Evolutionary conservation across 2,797 vertebrate species (phyloP).

Genomic region (Ibycter americanus): DNA sequence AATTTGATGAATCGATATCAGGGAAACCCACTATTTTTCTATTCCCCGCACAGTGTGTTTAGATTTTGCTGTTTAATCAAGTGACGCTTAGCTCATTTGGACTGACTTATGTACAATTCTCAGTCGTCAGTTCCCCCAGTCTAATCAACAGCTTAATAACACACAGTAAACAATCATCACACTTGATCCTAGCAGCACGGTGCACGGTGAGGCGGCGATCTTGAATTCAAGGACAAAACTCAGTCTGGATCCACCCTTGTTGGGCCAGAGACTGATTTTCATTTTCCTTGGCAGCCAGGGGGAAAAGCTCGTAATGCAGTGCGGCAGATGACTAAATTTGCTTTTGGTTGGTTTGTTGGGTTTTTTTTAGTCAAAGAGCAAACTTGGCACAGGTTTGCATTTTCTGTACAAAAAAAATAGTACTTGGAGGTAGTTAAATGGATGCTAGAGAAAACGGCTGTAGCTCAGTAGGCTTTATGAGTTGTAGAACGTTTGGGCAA

Average conservation of each 20-base stretch:
- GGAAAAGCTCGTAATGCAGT: neutral
- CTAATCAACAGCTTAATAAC: constrained; percentile 51
- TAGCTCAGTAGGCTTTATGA: neutral
- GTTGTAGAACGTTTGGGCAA: neutral
- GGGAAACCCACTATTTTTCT: neutral
- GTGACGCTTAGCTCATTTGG: constrained; percentile 34
- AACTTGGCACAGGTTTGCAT: neutral
- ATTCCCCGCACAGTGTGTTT: neutral
- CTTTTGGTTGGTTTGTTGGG: neutral
- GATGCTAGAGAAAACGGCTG: neutral
- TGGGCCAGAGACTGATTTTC: neutral
- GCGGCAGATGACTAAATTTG: neutral
- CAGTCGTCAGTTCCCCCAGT: neutral
- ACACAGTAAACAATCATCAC: neutral
- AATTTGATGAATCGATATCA: neutral
- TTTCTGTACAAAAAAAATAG: neutral
- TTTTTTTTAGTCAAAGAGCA: neutral
- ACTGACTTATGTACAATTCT: constrained; percentile 16
- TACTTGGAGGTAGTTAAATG: neutral
- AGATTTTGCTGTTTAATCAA: constrained; percentile 44
- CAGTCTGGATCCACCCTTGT: neutral
- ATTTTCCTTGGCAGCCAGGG: neutral
- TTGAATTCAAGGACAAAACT: constrained; percentile 28
- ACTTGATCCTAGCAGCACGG: neutral
- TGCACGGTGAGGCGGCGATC: neutral